Percentiles rank a stretch among this genome's conserved stretches.
Conservation (phyloP, 2,888 invertebrate species). For the Lobophora halterata region DNA sequence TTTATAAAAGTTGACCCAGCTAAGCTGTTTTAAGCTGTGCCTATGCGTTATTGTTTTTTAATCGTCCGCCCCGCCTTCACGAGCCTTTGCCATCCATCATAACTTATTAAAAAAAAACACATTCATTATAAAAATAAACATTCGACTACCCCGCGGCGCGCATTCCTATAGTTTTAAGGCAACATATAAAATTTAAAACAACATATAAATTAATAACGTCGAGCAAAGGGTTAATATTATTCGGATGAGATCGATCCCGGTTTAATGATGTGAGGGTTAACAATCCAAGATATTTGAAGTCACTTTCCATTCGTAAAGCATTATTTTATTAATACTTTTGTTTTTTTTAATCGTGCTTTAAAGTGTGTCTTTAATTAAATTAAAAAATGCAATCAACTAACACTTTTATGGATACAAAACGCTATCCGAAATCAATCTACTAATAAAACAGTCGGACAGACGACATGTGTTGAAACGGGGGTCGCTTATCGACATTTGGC, state of each 20-base stretch:
- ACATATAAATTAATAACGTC: conserved; percentile 70
- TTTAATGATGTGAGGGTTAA: conserved; percentile 22
- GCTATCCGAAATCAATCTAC: conserved; percentile 14
- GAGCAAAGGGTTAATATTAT: conserved; percentile 44
- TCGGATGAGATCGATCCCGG: conserved; percentile 20
- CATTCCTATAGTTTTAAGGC: too few species aligned
- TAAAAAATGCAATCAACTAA: neutral
- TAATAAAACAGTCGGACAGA: conserved; percentile 1
- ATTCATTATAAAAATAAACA: conserved; percentile 32
- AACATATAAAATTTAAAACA: conserved; percentile 55
- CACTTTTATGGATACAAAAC: neutral
- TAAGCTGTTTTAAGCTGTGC: conserved; percentile 17
- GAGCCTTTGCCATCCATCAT: conserved; percentile 69
- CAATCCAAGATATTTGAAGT: too few species aligned
- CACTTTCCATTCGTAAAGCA: too few species aligned
- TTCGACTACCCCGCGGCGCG: conserved; percentile 70
- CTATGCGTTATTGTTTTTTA: conserved; percentile 76
- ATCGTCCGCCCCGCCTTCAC: conserved; percentile 66
- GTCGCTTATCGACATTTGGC: conserved; percentile 16
- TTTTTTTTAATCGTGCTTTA: too few species aligned
- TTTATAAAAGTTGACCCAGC: neutral
- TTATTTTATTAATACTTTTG: too few species aligned
- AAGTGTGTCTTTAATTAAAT: too few species aligned
- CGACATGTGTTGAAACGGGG: conserved; percentile 20
- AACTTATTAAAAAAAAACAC: conserved; percentile 24